Evolutionary conservation across 2,888 invertebrate species (phyloP), one percentile per base, ranked within the genome.

Genomic region (Geotrupes spiniger): DNA sequence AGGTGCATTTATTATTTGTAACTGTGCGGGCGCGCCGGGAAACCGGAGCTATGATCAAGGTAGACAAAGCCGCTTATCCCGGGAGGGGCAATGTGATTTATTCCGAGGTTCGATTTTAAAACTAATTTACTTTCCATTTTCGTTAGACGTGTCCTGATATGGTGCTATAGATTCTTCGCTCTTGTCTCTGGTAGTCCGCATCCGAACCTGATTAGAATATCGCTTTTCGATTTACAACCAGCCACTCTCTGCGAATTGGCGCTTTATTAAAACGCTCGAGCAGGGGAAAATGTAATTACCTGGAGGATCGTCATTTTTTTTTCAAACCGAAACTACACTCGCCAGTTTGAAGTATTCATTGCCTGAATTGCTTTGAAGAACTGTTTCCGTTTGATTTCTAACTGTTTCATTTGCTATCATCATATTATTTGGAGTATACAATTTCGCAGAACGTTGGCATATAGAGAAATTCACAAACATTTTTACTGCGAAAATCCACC

Each of bases 1-100:
- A 33, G 33, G 33, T 15, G 33, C 33, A 33, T 33, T 15, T 33
- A 33, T 33, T 33, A 33, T 33, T 33, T 33, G 33, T 15, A n/a
- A 15, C 33, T 12, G 33, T 33, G 15, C 33, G 33, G 33, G 8
- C 15, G 33, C 33, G 33, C 14, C 15, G 11, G 39, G 40, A 46
- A 46, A 40, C 46, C 39, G 39, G 40, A 46, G 40, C 33, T 38
- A 46, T 46, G 39, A 46, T 46, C 46, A 46, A 46, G 46, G 46
- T 46, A 46, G 46, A 46, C 39, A 40, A 46, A 46, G 39, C 40
- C 46, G 40, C 40, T 46, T 46, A 46, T 40, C 46, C 46, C 46
- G 16, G 33, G 46, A 46, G 46, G 40, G 46, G 33, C 33, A 40
- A 46, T 36, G 39, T 46, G 39, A 46, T 46, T 46, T 46, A 46